A percentile compares a stretch with the other conserved stretches of the same genome.
These are phyloP conservation scores for Hephaestus fuliginosus DNA, from an alignment of 2,797 vertebrate species.

Conservation along the genomic window DNA sequence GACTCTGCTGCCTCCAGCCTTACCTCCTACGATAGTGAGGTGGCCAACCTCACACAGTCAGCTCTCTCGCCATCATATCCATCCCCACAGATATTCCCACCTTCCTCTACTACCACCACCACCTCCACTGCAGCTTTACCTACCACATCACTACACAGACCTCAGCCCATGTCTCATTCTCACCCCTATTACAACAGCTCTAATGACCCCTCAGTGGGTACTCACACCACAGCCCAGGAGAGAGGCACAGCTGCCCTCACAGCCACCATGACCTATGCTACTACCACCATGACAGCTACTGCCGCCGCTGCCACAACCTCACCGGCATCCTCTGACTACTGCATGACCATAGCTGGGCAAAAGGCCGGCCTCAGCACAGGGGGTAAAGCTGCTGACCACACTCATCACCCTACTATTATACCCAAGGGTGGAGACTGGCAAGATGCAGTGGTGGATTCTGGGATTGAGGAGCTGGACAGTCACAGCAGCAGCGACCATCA, in stretches of 20 bases:
- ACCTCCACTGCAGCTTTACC: constrained; percentile 58
- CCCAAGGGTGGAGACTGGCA: constrained; percentile 89
- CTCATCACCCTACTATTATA: constrained; percentile 64
- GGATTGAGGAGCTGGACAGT: constrained; percentile 94
- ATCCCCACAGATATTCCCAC: constrained; percentile 81
- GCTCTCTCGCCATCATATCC: constrained; percentile 85
- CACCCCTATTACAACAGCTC: constrained; percentile 72
- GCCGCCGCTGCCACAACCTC: constrained; percentile 78
- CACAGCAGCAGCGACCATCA: constrained; percentile 94
- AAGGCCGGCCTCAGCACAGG: constrained; percentile 64
- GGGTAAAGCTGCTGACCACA: constrained; percentile 68
- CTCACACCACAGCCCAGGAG: constrained; percentile 74
- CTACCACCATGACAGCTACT: constrained; percentile 80
- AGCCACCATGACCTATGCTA: constrained; percentile 83
- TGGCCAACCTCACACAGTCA: constrained; percentile 93
- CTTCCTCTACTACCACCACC: constrained; percentile 57
- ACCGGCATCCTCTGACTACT: constrained; percentile 77
- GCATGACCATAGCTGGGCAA: constrained; percentile 64
- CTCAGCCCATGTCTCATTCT: constrained; percentile 82
- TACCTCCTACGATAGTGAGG: constrained; percentile 95
- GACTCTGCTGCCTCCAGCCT: constrained; percentile 94
- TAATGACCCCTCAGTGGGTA: constrained; percentile 57
- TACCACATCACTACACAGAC: constrained; percentile 77
- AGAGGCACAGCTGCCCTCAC: constrained; percentile 78
- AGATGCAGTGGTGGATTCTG: constrained; percentile 89